Base-by-base conservation (phyloP, 1,140 invertebrate genomes). In the Pseudomyrmex gracilis region DNA sequence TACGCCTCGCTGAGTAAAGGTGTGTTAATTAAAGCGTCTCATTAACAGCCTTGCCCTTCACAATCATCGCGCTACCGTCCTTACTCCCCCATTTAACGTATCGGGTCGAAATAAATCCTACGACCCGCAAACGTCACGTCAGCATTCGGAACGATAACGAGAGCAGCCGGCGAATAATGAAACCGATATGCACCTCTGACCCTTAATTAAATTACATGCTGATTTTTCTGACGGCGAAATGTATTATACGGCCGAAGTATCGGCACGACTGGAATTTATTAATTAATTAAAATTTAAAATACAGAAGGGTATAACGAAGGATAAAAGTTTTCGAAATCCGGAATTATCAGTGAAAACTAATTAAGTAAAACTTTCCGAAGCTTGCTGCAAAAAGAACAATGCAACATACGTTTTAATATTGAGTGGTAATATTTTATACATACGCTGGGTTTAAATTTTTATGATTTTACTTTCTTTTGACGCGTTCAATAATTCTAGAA, bases 1-100 rank as follows among this genome's bases (percentile, higher is more conserved):
- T 43, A 34, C 51, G 57, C 71, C n/a, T 10, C 86, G 20, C 34
- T 24, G 61, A 53, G 67, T 49, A 77, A 77, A 85, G 78, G 83
- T 85, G 83, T 64, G 84, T 88, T 88, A 88, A 88, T 88, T 88
- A 88, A 88, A 88, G 77, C 70, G 74, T 88, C 86, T 88, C 83
- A 85, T 88, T 88, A 88, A 80, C 70, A 61, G 34, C 57, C 61
- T 58, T 66, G 20, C 57, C 51, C 51, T 67, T 64, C 17, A 55
- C 82, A 70, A 84, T 67, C 49, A 55, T 60, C 60, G 20, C 60
- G 20, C 49, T 61, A 43, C 43, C 74, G 45, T 24, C 13, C 45
- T 61, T 57, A 34, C 68, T 58, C 47, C 58, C 70, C 70, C 63
- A 51, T 73, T 82, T 80, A 71, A 80, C n/a, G 76, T 17, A 55